phyloP scores from a whole-genome alignment of 2,113 vertebrate genomes.

The Stigmatopora nigra region DNA sequence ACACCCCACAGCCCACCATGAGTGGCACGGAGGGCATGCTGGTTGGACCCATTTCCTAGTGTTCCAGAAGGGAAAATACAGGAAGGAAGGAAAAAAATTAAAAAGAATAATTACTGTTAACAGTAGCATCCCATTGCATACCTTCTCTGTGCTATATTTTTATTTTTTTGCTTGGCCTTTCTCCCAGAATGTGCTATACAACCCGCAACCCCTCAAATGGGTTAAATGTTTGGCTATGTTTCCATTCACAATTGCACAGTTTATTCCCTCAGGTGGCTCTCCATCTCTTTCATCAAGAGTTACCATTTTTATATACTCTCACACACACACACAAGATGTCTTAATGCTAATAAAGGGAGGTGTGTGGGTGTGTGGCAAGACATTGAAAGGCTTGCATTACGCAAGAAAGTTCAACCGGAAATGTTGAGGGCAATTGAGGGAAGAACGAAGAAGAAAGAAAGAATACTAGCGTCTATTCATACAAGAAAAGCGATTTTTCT shows the following conservation, averaged over 20 bases:
- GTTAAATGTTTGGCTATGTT: conserved; percentile 49
- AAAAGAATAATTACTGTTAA: not conserved
- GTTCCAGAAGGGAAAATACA: not conserved
- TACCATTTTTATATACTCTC: conserved; percentile 11
- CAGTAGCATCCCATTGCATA: not conserved
- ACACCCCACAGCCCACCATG: conserved; percentile 93
- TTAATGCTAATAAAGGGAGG: conserved; percentile 21
- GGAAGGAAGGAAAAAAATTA: not conserved
- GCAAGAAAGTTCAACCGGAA: conserved; percentile 12
- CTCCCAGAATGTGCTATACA: conserved; percentile 23
- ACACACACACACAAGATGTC: conserved; percentile 22
- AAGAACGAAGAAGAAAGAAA: conserved; percentile 14
- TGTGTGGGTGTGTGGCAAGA: conserved; percentile 11
- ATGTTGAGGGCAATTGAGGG: conserved; percentile 14
- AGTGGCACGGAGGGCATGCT: conserved; percentile 87
- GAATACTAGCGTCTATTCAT: conserved; percentile 35
- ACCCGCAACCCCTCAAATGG: conserved; percentile 39
- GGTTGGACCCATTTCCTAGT: conserved; percentile 83
- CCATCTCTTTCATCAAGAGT: conserved; percentile 31
- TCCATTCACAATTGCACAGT: conserved; percentile 53
- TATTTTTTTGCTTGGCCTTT: conserved; percentile 14
- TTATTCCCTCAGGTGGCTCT: conserved; percentile 35
- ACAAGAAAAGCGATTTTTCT: conserved; percentile 46
- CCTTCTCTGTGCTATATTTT: fast-evolving
- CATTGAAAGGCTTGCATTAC: conserved; percentile 27